Base-by-base conservation (phyloP, 1,140 invertebrate genomes). In the Eupristina koningsbergeri region DNA sequence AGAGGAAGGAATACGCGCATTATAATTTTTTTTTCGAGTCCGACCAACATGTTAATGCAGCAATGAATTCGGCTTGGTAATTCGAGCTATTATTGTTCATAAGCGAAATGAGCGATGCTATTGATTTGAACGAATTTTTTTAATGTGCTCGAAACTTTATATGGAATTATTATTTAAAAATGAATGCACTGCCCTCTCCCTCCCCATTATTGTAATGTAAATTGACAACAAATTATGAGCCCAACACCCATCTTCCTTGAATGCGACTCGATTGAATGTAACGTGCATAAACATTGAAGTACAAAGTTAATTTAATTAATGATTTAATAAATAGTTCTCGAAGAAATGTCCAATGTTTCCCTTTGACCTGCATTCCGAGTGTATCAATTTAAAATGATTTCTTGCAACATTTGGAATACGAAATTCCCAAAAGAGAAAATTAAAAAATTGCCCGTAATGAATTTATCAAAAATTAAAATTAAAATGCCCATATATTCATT, bases 81-180 rank as follows among this genome's bases (percentile, higher is more conserved):
- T 63, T 9, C 75, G 58, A 61, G 75, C 15, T 36, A 77, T 77
- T 77, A 77, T 50, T 77, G 11, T 39, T 29, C 58, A 64, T 64
- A 64, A 34, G 29, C 15, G 8, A 9, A 53, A 7, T 39, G 31
- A 78, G 39, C 39, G 29, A 75, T 75, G 47, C 34, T 78, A 78
- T 78, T 78, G 74, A 53, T 76, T 76, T 58, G 34, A 76, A 58
- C 47, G 26, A 50, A 3, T 36, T 53, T 53, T 58, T 29, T 26
- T 76, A 34, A 26, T 26, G 26, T 26, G 53, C 22, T 22, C 26
- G 5, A 3, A 26, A 26, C 53, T 58, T 64, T 64, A 15, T 31
- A 31, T 34, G 13, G 13, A 31, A 64, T 64, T 31, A 34, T 64
- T 64, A n/a, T n/a, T 31, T 31, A 64, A 64, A 15, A 64, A 31